Base-by-base conservation (phyloP, 1,140 invertebrate genomes). In the Catajapyx aquilonaris region DNA sequence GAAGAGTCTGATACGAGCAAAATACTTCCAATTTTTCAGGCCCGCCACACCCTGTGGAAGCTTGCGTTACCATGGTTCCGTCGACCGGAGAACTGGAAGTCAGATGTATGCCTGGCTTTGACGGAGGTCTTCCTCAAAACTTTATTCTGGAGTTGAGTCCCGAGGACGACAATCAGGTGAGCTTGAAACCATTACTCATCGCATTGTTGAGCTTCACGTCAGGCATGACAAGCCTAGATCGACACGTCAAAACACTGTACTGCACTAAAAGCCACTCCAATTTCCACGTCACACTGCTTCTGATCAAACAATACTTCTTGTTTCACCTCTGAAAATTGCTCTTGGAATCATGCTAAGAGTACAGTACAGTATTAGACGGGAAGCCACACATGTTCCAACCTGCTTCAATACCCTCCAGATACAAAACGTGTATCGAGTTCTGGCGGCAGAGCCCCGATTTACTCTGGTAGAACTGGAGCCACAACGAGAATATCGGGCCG, bases 101-200 rank as follows among this genome's bases (percentile, higher is more conserved):
- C 3, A 71, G 77, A 31, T 86, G 81, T 48, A 62, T 69, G 18
- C 77, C 81, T 54, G 78, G 79, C 35, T 86, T 83, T 55, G 78
- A 85, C 49, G 81, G 81, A 30, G 81, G 81, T 2, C 60, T 85
- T 20, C 74, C 76, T 3, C 78, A 84, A 52, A 68, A 64, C 37
- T 86, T 84, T 52, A 62, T 80, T 28, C 66, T 84, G 55, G 77
- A 83, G 46, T 60, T 84, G 13, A 28, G 13, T 28, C 23, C 23
- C 13, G 7, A 28, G 13, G 7, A 28, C 7, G 23, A 28, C 13
- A 7, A 28, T 9, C 7, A 28, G 13, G 23, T 28, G 13, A 28
- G 7, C 7, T 28, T 28, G 7, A 28, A 28, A n/a, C n/a, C n/a
- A n/a, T n/a, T n/a, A n/a, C n/a, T n/a, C n/a, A n/a, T n/a, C n/a